A percentile compares a stretch with the other conserved stretches of the same genome.
phyloP scores from a whole-genome alignment of 2,888 invertebrate species.

The Diarsia dahlii region DNA sequence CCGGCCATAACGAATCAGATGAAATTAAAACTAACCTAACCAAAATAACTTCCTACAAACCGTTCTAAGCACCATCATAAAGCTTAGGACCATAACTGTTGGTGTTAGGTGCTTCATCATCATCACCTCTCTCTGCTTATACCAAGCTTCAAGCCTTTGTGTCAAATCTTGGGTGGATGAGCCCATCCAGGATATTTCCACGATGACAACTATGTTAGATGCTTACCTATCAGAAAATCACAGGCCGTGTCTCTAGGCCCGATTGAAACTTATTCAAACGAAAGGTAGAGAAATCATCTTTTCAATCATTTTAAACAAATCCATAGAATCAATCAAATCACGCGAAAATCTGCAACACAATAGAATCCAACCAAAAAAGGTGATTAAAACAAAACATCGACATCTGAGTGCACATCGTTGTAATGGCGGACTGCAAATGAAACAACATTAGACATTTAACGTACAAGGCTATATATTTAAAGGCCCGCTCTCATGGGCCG shows the following conservation, averaged over 20 bases:
- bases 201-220: not conserved
- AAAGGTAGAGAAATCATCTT: not conserved
- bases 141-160: too few species aligned
- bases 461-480: slow-evolving; percentile 88
- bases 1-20: not conserved
- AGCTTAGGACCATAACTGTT: not conserved
- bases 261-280: not conserved
- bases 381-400: slow-evolving; percentile 67
- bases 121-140: too few species aligned
- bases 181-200: too few species aligned
- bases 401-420: slow-evolving; percentile 70
- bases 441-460: slow-evolving; percentile 88
- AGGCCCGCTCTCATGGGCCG: slow-evolving; percentile 83
- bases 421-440: slow-evolving; percentile 82
- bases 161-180: too few species aligned
- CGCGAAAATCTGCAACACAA: slow-evolving; percentile 45
- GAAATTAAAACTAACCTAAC: not conserved
- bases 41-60: not conserved
- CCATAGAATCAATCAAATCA: slow-evolving; percentile 26
- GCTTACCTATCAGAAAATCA: not conserved
- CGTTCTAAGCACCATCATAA: not conserved
- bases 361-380: slow-evolving; percentile 48
- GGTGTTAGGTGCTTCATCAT: not conserved
- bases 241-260: too few species aligned
- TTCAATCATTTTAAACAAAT: slow-evolving; percentile 1